phyloP scores from a whole-genome alignment of 2,888 invertebrate species.

The Habroteleia sp. region DNA sequence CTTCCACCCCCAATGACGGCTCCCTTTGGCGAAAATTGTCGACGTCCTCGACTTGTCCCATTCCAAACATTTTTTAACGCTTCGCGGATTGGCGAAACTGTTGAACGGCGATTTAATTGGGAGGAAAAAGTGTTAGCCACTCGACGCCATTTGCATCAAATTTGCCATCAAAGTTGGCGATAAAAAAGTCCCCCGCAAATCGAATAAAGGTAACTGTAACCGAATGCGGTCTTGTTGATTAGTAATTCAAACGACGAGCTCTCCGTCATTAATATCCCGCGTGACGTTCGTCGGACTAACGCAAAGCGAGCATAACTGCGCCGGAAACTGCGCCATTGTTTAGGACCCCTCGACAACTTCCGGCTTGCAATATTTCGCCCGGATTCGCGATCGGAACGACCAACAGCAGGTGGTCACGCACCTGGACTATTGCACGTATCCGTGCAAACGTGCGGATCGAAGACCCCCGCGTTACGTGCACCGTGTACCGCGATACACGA shows the following conservation, averaged over 20 bases:
- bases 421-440: conserved; percentile 67
- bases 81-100: no score
- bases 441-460: conserved; percentile 60
- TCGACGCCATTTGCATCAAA: conserved; percentile 19
- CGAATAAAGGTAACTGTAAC: conserved; percentile 18
- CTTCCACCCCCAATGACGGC: no score
- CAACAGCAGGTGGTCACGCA: conserved; percentile 76
- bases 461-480: conserved; percentile 19
- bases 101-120: conserved; percentile 5
- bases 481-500: conserved; percentile 14
- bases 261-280: conserved; percentile 51
- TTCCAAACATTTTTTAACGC: conserved; percentile 5
- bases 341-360: conserved; percentile 67
- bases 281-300: conserved; percentile 31
- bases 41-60: not conserved
- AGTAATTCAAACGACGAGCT: conserved; percentile 43
- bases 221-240: conserved; percentile 18
- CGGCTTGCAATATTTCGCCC: conserved; percentile 74
- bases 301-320: conserved; percentile 53
- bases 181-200: no score
- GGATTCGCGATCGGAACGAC: conserved; percentile 69
- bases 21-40: conserved; percentile 1
- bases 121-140: no score
- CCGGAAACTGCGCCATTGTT: conserved; percentile 69
- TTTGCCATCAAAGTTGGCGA: conserved; percentile 19